Conservation (phyloP, 2,888 invertebrate genomes). For the Eupsilia transversa region DNA sequence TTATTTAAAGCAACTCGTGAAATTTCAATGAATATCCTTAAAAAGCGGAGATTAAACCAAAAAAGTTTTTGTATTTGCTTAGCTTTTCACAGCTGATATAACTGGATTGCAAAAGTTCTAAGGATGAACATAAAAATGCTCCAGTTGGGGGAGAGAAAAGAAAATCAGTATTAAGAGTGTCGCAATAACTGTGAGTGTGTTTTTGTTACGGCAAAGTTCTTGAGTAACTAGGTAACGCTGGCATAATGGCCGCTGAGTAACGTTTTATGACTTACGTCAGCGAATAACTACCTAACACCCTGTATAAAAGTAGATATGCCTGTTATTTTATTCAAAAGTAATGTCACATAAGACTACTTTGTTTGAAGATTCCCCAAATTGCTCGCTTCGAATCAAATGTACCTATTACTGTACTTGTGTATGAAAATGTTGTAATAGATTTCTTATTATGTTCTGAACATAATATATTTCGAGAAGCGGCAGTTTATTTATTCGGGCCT, state of each 20-base stretch:
- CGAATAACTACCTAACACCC: conserved; percentile 69
- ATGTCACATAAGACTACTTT: conserved; percentile 52
- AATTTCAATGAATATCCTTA: conserved; percentile 89
- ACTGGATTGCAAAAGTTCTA: conserved; percentile 90
- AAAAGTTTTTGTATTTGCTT: conserved; percentile 90
- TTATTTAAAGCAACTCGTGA: conserved; percentile 87
- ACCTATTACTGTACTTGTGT: conserved; percentile 1
- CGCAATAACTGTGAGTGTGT: conserved; percentile 85
- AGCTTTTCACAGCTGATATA: conserved; percentile 89
- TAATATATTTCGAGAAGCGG: conserved; percentile 20
- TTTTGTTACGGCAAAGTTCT: conserved; percentile 83
- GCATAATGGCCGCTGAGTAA: conserved; percentile 75
- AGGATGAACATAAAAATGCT: conserved; percentile 89
- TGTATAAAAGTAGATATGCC: conserved; percentile 47
- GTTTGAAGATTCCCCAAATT: conserved; percentile 57
- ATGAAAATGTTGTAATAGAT: conserved; percentile 48
- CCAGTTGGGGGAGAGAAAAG: conserved; percentile 82
- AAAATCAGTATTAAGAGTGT: conserved; percentile 86
- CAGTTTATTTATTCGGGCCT: conserved; percentile 17
- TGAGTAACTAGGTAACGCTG: conserved; percentile 77
- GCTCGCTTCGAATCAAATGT: conserved; percentile 54
- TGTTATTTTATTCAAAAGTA: conserved; percentile 60
- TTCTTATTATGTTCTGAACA: conserved; percentile 32
- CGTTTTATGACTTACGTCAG: conserved; percentile 74
- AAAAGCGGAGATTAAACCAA: conserved; percentile 88